Evolutionary conservation across 1,140 invertebrate species (phyloP).

Genomic region (Triops cancriformis): DNA sequence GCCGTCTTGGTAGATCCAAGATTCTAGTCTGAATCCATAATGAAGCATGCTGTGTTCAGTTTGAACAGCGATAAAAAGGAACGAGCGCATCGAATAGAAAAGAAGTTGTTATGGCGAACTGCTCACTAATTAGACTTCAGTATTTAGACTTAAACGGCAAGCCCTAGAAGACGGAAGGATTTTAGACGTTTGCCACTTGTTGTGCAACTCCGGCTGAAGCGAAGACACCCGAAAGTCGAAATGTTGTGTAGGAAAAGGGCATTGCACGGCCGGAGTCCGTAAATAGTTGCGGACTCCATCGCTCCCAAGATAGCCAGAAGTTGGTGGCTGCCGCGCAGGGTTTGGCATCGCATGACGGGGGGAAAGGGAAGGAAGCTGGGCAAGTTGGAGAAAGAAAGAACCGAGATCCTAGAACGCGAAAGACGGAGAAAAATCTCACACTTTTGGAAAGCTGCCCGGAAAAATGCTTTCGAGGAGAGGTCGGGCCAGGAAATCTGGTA

Average conservation of each 20-base stretch:
- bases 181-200: background rate
- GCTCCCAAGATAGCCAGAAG: slow-evolving; percentile 6
- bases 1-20: too few relatives aligned
- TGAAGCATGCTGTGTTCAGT: too few relatives aligned
- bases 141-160: too few relatives aligned
- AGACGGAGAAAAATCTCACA: background rate
- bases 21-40: too few relatives aligned
- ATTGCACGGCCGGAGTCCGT: background rate
- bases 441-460: background rate
- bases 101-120: too few relatives aligned
- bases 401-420: too few relatives aligned
- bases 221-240: background rate
- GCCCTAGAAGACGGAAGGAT: background rate
- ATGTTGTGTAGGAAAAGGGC: background rate
- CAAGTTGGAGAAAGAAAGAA: too few relatives aligned
- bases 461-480: background rate
- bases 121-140: too few relatives aligned
- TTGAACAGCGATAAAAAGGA: too few relatives aligned
- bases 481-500: too few relatives aligned
- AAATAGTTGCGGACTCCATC: slow-evolving; percentile 13
- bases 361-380: background rate
- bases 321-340: background rate
- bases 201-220: background rate
- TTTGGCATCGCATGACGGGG: background rate
- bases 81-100: too few relatives aligned